Conservation (phyloP, 2,113 vertebrate species). For the Centropus bengalensis region DNA sequence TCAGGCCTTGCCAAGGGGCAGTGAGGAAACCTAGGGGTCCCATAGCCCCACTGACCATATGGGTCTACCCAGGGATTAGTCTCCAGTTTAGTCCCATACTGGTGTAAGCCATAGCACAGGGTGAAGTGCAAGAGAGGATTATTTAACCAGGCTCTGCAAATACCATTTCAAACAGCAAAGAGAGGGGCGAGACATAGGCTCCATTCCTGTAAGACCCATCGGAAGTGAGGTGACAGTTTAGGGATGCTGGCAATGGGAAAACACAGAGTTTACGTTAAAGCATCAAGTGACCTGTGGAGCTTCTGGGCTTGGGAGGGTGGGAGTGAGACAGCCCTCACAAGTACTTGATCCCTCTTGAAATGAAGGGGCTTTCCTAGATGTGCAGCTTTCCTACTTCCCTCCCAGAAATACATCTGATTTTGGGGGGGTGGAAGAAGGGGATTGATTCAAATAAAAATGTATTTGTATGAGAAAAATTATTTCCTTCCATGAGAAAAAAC, state of each 20-base stretch:
- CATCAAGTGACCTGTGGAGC: neutral
- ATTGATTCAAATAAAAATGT: conserved; percentile 86
- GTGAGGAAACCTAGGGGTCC: neutral
- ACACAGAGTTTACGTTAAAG: neutral
- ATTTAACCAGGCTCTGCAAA: neutral
- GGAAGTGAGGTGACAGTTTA: neutral
- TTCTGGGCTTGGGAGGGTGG: neutral
- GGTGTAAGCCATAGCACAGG: neutral
- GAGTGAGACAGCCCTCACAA: neutral
- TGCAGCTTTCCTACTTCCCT: conserved; percentile 31
- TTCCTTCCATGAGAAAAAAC: conserved; percentile 82
- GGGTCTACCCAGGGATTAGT: neutral
- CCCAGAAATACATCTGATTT: conserved; percentile 74
- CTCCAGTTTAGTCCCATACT: rapidly evolving
- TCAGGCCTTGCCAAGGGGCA: neutral
- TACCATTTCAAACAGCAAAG: neutral
- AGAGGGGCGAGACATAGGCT: neutral
- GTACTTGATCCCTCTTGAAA: conserved; percentile 48
- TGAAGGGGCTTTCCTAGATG: conserved; percentile 62
- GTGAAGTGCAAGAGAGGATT: neutral
- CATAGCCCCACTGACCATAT: neutral
- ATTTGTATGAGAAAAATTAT: conserved; percentile 86
- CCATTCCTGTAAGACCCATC: neutral
- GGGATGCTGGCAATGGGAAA: neutral
- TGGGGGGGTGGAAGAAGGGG: conserved; percentile 58